Conservation (phyloP, 2,888 invertebrate species). For the Scaptodrosophila latifasciaeformis region DNA sequence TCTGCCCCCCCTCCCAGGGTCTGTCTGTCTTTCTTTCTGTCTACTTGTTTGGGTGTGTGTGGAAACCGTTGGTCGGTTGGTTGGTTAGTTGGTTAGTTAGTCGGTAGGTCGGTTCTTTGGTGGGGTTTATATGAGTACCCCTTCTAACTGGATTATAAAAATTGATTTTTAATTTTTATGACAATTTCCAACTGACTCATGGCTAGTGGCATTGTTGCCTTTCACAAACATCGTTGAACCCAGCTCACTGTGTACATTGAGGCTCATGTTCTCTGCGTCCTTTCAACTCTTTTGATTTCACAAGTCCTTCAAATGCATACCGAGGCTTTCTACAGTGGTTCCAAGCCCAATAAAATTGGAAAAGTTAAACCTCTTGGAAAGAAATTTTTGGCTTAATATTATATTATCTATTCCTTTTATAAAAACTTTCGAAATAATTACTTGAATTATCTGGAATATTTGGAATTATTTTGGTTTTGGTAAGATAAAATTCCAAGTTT, state of each 20-base stretch:
- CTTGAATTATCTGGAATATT: too few species aligned
- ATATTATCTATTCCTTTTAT: too few species aligned
- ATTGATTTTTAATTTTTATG: slow-evolving; percentile 73
- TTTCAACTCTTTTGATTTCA: slow-evolving; percentile 43
- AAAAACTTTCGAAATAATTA: too few species aligned
- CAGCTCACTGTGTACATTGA: not conserved
- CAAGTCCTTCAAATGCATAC: too few species aligned
- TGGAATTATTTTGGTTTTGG: too few species aligned
- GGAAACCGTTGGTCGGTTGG: not conserved
- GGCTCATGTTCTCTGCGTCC: slow-evolving; percentile 36
- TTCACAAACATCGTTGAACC: not conserved
- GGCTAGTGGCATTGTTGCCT: slow-evolving; percentile 5
- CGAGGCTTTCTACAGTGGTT: slow-evolving; percentile 34
- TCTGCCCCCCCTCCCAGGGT: not conserved
- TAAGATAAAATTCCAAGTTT: too few species aligned
- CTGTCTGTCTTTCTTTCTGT: slow-evolving; percentile 8
- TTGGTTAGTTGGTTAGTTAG: not conserved
- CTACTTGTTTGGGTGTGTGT: slow-evolving; percentile 21
- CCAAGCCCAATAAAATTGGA: not conserved
- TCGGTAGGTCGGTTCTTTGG: slow-evolving; percentile 19
- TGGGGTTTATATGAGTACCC: slow-evolving; percentile 16
- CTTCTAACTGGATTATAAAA: slow-evolving; percentile 72
- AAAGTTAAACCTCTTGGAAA: too few species aligned
- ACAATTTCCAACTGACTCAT: slow-evolving; percentile 65
- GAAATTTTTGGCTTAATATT: too few species aligned